Evolutionary conservation across 2,888 invertebrate genomes (phyloP).

Genomic region (Punctoribates punctum): DNA sequence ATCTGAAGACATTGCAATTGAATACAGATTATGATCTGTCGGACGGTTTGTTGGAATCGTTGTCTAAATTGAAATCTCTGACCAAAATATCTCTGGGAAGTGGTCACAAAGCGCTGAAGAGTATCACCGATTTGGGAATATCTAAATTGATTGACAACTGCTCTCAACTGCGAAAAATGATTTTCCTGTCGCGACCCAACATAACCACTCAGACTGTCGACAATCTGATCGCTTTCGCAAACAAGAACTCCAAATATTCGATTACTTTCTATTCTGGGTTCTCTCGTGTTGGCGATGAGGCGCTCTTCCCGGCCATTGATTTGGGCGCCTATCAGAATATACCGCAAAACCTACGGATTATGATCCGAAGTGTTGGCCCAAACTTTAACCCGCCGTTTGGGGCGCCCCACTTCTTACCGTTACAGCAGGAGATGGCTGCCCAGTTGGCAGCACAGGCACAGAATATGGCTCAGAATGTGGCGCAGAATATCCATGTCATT

Average conservation of each 20-base stretch:
- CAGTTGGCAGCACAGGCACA: too few species aligned
- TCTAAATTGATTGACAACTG: not conserved
- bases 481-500: not conserved
- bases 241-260: constrained; percentile 1
- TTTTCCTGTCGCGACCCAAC: not conserved
- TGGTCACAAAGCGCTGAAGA: constrained; percentile 1
- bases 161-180: not conserved
- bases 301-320: not conserved
- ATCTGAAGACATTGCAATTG: constrained; percentile 5
- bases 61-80: not conserved
- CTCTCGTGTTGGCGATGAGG: constrained; percentile 1
- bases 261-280: not conserved
- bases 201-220: constrained; percentile 6
- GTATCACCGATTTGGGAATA: not conserved
- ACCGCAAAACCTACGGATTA: not conserved
- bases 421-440: not conserved
- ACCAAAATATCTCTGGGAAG: constrained; percentile 15
- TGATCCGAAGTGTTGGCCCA: not conserved
- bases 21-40: constrained; percentile 2
- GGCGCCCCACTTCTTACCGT: not conserved
- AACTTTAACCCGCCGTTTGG: not conserved
- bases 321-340: not conserved
- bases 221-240: constrained; percentile 1
- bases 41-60: not conserved
- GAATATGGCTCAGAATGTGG: not conserved